Evolutionary conservation across 2,113 vertebrate species (phyloP).

Genomic region (Rafetus swinhoei): DNA sequence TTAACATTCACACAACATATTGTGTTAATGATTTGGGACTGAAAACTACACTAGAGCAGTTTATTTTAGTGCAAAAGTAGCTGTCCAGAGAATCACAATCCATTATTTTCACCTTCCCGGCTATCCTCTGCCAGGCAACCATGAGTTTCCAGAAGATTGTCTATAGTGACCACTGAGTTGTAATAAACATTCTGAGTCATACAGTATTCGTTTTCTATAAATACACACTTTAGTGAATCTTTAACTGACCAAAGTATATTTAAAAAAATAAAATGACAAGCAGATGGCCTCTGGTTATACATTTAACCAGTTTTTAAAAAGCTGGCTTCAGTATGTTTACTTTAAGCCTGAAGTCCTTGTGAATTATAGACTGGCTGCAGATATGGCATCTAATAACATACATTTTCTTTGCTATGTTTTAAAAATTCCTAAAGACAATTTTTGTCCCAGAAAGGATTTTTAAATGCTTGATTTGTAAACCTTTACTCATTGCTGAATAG

Average conservation of each 20-base stretch:
- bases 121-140: background rate
- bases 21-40: background rate
- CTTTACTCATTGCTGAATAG: background rate
- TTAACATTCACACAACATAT: background rate
- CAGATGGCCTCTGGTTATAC: constrained; percentile 5
- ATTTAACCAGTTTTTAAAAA: background rate
- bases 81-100: too few species aligned
- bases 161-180: background rate
- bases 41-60: too few species aligned
- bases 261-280: constrained; percentile 2
- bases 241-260: background rate
- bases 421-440: constrained; percentile 20
- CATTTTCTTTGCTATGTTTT: background rate
- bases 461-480: background rate
- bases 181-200: background rate
- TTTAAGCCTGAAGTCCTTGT: background rate
- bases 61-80: too few species aligned
- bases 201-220: background rate
- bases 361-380: constrained; percentile 10
- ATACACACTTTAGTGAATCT: background rate
- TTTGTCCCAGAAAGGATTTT: constrained; percentile 50
- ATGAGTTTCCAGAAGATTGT: background rate
- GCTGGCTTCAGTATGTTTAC: background rate
- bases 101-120: constrained; percentile 4
- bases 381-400: constrained; percentile 5